Percentiles rank a stretch among this genome's conserved stretches.
phyloP scores from a whole-genome alignment of 2,797 vertebrate species.

The Odontamblyopus lacepedii region DNA sequence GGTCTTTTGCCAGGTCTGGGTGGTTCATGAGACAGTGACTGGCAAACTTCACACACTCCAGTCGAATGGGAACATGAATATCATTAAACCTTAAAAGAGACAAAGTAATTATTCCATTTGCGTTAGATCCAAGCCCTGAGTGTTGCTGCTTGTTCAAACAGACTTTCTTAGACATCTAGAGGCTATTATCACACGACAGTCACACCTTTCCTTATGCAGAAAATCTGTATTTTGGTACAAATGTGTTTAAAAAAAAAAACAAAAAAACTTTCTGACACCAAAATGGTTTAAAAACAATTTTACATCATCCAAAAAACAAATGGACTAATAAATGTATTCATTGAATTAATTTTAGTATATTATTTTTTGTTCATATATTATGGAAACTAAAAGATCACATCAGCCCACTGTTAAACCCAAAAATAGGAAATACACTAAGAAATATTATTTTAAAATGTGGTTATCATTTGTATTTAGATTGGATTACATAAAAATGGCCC shows the following conservation, averaged over 20 bases:
- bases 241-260: not conserved
- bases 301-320: too few species aligned
- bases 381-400: too few species aligned
- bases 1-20: conserved; percentile 96
- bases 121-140: not conserved
- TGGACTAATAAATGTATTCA: too few species aligned
- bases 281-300: not conserved
- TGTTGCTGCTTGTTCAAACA: not conserved
- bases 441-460: too few species aligned
- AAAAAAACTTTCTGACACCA: not conserved
- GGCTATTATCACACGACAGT: conserved; percentile 5
- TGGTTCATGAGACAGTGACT: conserved; percentile 99
- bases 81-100: conserved; percentile 90
- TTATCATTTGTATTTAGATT: too few species aligned
- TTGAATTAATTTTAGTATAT: too few species aligned
- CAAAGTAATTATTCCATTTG: fast-evolving
- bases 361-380: too few species aligned
- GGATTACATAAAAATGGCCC: too few species aligned
- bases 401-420: too few species aligned
- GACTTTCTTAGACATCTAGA: not conserved
- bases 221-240: not conserved
- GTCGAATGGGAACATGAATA: conserved; percentile 95
- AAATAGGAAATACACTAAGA: too few species aligned
- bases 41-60: conserved; percentile 98
- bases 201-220: not conserved